Conservation (phyloP, 2,113 vertebrate species). For the Oryzias celebensis region DNA sequence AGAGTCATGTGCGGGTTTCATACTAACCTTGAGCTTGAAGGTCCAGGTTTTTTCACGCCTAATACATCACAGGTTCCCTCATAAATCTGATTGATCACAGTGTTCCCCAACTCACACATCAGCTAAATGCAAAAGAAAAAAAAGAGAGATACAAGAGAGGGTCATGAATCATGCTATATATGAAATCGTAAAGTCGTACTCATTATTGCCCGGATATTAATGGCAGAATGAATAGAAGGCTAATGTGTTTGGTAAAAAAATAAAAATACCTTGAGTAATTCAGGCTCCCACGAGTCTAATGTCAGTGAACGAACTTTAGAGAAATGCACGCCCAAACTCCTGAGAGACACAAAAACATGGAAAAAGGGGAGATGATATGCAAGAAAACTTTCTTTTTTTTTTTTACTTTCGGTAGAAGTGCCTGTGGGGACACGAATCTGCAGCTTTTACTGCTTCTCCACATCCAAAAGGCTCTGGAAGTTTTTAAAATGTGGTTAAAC, state of each 20-base stretch:
- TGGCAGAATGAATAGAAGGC: not conserved
- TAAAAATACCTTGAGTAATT: constrained; percentile 88
- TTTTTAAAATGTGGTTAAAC: too few species aligned
- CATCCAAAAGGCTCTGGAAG: not conserved
- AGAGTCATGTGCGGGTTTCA: not conserved
- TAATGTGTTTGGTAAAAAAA: not conserved
- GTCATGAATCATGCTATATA: not conserved
- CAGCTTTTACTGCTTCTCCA: not conserved
- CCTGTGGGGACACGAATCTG: not conserved
- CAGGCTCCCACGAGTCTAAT: constrained; percentile 95
- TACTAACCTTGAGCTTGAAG: constrained; percentile 71
- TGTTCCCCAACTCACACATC: constrained; percentile 97
- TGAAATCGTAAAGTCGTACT: not conserved
- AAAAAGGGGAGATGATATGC: not conserved
- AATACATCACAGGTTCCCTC: constrained; percentile 86
- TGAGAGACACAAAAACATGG: constrained; percentile 48
- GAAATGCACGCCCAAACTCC: constrained; percentile 97
- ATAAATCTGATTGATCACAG: constrained; percentile 94
- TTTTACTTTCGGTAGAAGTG: not conserved
- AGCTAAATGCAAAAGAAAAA: constrained; percentile 73
- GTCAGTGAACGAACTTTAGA: constrained; percentile 97
- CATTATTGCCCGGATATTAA: not conserved
- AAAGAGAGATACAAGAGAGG: not conserved
- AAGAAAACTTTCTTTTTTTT: not conserved
- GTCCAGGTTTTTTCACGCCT: constrained; percentile 85